Conservation (phyloP, 35 echinoderm and acorn worm genomes). For the Anneissia japonica region DNA sequence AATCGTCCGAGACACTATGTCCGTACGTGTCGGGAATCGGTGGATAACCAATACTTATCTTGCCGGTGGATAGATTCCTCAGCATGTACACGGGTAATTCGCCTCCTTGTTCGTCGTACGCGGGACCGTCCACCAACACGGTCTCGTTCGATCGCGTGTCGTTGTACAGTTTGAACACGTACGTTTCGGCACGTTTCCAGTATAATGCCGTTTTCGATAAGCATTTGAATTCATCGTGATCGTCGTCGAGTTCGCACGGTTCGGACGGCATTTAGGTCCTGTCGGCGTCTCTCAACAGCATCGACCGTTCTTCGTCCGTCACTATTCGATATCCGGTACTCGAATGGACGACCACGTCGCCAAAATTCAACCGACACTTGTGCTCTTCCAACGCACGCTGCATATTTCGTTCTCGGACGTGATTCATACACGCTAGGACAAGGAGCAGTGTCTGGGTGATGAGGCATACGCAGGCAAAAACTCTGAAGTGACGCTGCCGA, state of each 20-base stretch:
- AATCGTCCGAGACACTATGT: background rate
- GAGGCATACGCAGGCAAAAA: background rate
- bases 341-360: background rate
- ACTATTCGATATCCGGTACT: background rate
- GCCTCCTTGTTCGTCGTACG: background rate
- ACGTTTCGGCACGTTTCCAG: background rate
- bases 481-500: background rate
- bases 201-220: background rate
- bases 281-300: background rate
- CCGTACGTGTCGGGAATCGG: background rate
- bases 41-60: background rate
- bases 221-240: background rate
- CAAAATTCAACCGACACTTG: background rate
- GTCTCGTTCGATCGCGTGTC: background rate
- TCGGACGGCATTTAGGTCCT: background rate
- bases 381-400: background rate
- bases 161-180: background rate
- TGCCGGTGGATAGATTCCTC: background rate
- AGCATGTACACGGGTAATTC: background rate
- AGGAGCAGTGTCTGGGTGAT: background rate
- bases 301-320: background rate
- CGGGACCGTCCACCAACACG: background rate
- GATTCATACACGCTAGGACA: background rate
- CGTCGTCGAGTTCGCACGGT: background rate
- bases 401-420: background rate